Conservation (phyloP, 2,888 invertebrate genomes). For the Chromoteleia sp. region DNA sequence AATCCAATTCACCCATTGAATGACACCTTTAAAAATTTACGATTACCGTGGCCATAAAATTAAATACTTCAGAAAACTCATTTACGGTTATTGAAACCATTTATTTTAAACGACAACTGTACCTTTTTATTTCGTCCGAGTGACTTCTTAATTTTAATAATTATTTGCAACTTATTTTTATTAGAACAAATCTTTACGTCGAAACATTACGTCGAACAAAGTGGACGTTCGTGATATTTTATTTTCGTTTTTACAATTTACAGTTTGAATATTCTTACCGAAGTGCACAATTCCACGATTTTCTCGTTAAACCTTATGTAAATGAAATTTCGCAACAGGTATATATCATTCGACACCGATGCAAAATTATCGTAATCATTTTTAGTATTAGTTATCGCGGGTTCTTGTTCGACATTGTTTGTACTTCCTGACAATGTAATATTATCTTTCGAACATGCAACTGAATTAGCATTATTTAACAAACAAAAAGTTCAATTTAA, state of each 20-base stretch:
- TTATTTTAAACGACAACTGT: slow-evolving; percentile 5
- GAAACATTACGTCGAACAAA: no score
- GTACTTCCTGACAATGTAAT: slow-evolving; percentile 9
- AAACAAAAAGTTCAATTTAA: no score
- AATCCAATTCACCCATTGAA: slow-evolving; percentile 34
- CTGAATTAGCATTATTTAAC: slow-evolving; percentile 1
- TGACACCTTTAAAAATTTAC: slow-evolving; percentile 35
- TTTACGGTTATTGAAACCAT: slow-evolving; percentile 31
- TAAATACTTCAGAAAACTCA: slow-evolving; percentile 21
- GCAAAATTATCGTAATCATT: slow-evolving; percentile 1
- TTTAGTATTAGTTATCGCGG: slow-evolving; percentile 20
- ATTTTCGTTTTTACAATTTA: no score
- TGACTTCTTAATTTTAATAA: neutral
- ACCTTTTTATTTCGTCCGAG: neutral
- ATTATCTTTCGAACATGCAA: slow-evolving; percentile 7
- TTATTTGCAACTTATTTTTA: no score
- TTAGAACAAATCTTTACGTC: neutral
- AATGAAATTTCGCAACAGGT: neutral
- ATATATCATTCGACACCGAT: neutral
- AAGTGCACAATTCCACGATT: no score
- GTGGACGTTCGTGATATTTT: no score
- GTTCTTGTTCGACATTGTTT: slow-evolving; percentile 13
- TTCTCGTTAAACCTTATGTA: slow-evolving; percentile 2
- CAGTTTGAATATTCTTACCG: no score
- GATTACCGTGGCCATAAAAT: slow-evolving; percentile 24